phyloP scores from a whole-genome alignment of 92 coral and sea anemone genomes.

The Umimayanthus chanpuru region DNA sequence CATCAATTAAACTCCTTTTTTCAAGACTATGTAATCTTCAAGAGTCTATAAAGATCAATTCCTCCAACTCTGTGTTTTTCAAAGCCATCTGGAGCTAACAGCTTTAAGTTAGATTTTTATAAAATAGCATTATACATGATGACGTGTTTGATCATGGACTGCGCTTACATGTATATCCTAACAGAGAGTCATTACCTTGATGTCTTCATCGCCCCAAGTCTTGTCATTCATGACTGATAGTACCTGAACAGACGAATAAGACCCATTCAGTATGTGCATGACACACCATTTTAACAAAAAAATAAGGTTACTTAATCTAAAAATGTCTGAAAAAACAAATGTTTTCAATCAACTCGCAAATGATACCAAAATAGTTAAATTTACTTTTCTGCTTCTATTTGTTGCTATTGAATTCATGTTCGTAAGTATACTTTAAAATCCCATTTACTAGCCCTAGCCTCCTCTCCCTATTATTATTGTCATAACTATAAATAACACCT shows the following conservation, averaged over 20 bases:
- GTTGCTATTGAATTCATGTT: background rate
- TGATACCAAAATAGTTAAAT: background rate
- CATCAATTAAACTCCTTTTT: background rate
- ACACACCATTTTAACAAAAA: too few species aligned
- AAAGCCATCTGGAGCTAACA: background rate
- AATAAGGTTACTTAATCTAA: too few species aligned
- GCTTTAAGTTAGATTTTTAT: background rate
- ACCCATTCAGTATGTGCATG: background rate
- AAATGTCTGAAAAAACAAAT: too few species aligned
- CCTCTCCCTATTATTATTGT: too few species aligned
- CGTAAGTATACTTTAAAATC: background rate
- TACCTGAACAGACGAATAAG: slow-evolving; percentile 56
- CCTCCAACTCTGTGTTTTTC: background rate
- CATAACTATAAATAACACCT: too few species aligned
- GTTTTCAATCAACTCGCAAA: too few species aligned
- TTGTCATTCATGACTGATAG: slow-evolving; percentile 91
- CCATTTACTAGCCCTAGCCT: too few species aligned
- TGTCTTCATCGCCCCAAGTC: slow-evolving; percentile 98
- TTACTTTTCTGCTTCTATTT: too few species aligned
- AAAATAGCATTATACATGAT: too few species aligned
- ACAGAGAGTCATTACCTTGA: slow-evolving; percentile 58
- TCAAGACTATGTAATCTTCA: background rate
- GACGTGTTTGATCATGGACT: background rate
- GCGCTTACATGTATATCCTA: background rate
- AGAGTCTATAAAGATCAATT: too few species aligned